Base-by-base conservation (phyloP, 2,888 invertebrate species). In the Argyresthia albistria region DNA sequence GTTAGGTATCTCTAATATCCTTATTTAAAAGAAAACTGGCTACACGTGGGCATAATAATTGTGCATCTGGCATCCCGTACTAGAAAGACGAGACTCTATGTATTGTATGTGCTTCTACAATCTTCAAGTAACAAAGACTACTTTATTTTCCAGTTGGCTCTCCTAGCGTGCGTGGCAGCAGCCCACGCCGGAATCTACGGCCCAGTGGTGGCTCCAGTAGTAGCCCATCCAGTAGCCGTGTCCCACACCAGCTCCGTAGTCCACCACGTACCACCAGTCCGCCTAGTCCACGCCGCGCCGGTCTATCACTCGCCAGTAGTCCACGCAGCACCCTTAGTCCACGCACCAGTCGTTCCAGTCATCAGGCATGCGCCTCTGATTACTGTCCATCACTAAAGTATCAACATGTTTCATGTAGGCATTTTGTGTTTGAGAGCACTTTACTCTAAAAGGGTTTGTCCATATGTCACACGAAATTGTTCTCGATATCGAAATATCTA, bases 141-240 rank as follows among this genome's bases (percentile, higher is more conserved):
- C 2, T 49, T 45, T 51, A 42, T 46, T 55, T 71, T 68, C 15
- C 76, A 90, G 90, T 65, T 80, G 39, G 64, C 81, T 37, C 61
- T 89, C 53, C 65, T 84, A 50, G 82, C 83, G 35, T 46, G 88
- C 53, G 60, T 88, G 54, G 89, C 86, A 37, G 66, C 73, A 47
- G 80, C 69, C 7, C 75, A 78, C 51, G 82, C 75, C 0, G 84
- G 84, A 1, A 58, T 80, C 52, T 75, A 83, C 54, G 77, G 79
- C 0, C 54, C 55, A 36, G 52, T 56, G 43, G 53, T 56, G 36
- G 81, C 82, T 4, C 61, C 81, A 14, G 69, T 74, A 0, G 75
- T 84, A 8, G 80, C 70, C 8, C 77, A 78, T 68, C 65, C 70
- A 0, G 50, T 49, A n/a, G 63, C 64, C 15, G 71, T 67, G 36